A percentile compares a stretch with the other conserved stretches of the same genome.
Conservation (phyloP, 2,113 vertebrate genomes). For the Eidolon helvum region DNA sequence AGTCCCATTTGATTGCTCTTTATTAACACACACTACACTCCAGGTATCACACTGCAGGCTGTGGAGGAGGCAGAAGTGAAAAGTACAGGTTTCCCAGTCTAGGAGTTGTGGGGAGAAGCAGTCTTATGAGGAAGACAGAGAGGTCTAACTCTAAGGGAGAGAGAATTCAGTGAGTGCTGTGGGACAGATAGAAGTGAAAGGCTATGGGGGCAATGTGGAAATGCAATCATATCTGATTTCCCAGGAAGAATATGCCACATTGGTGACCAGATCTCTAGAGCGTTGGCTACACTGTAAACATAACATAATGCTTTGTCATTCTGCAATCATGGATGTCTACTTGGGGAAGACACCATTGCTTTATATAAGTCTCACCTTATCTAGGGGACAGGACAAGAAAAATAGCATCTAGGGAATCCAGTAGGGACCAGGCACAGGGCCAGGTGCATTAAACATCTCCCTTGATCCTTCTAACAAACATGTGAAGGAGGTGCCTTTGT, state of each 20-base stretch:
- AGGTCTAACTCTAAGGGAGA: not conserved
- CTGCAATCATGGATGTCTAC: not conserved
- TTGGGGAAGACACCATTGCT: not conserved
- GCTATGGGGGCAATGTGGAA: not conserved
- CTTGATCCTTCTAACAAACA: not conserved
- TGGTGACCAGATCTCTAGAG: not conserved
- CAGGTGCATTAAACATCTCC: not conserved
- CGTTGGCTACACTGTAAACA: not conserved
- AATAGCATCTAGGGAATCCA: not conserved
- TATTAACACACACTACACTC: not conserved
- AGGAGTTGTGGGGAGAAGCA: not conserved
- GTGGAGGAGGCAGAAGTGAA: not conserved
- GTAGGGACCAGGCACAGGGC: not conserved
- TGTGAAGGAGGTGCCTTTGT: not conserved
- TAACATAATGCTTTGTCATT: not conserved
- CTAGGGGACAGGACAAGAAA: not conserved
- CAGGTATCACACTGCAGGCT: not conserved
- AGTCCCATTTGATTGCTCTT: not conserved
- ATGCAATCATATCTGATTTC: not conserved
- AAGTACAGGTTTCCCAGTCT: not conserved
- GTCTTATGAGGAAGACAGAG: not conserved
- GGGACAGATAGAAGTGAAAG: not conserved
- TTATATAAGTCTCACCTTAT: not conserved
- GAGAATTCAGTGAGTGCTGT: not conserved
- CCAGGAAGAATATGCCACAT: not conserved